Conservation (phyloP, 2,888 invertebrate genomes). For the Exephanes ischioxanthus region DNA sequence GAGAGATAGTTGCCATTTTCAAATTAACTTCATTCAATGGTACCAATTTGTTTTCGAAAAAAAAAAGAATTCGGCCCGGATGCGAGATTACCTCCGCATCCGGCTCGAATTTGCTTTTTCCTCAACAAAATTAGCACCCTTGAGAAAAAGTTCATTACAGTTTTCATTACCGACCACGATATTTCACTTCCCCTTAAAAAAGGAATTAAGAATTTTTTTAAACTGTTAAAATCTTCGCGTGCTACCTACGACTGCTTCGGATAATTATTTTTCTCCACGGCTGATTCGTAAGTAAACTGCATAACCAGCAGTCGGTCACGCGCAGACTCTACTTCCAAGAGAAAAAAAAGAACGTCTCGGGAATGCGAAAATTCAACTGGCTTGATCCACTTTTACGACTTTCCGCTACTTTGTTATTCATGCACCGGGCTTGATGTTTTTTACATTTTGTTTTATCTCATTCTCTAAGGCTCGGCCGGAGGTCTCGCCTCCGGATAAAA, state of each 20-base stretch:
- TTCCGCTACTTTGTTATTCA: not conserved
- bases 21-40: too few species aligned
- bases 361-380: not conserved
- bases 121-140: too few species aligned
- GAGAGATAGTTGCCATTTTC: too few species aligned
- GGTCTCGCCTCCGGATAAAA: not conserved
- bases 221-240: not conserved
- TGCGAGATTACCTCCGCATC: too few species aligned
- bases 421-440: not conserved
- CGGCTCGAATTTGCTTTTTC: too few species aligned
- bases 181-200: too few species aligned
- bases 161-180: too few species aligned
- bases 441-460: not conserved
- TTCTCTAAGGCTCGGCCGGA: not conserved
- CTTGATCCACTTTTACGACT: not conserved
- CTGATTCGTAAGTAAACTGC: not conserved
- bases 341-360: not conserved
- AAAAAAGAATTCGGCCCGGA: too few species aligned
- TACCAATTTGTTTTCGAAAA: too few species aligned
- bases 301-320: not conserved
- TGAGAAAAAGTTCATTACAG: too few species aligned
- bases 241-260: not conserved
- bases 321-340: not conserved
- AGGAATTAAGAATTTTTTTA: too few species aligned
- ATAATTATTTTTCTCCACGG: not conserved